Conservation (phyloP, 2,888 invertebrate genomes). For the Rhingia rostrata region DNA sequence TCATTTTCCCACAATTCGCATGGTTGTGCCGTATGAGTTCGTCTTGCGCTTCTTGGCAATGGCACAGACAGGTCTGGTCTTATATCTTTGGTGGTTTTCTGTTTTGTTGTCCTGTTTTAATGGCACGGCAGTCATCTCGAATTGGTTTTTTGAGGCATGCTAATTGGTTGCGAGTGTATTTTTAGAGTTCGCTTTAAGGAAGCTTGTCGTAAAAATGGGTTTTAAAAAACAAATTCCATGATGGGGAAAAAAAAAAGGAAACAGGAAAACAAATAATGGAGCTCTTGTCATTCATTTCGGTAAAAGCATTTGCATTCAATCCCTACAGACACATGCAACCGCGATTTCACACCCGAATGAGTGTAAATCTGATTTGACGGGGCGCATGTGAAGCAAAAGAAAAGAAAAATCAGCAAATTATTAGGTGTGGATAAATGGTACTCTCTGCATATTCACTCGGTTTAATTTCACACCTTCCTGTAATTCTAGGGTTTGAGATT, state of each 20-base stretch:
- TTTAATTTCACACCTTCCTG: conserved; percentile 8
- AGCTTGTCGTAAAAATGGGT: conserved; percentile 2
- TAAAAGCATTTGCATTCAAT: conserved; percentile 23
- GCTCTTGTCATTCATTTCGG: conserved; percentile 37
- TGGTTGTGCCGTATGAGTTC: conserved; percentile 13
- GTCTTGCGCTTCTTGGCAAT: neutral
- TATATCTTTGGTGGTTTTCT: conserved; percentile 12
- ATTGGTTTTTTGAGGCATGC: conserved; percentile 17
- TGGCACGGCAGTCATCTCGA: neutral
- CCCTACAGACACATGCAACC: neutral
- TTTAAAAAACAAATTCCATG: conserved; percentile 1
- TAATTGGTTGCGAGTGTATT: conserved; percentile 25
- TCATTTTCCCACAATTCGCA: neutral
- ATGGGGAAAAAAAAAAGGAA: neutral
- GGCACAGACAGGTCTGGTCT: conserved; percentile 2
- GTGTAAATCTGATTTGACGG: conserved; percentile 5
- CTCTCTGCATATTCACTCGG: neutral
- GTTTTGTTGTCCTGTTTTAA: conserved; percentile 28
- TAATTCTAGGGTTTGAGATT: neutral
- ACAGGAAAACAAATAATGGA: conserved; percentile 28
- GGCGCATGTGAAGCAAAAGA: neutral
- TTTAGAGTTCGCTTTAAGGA: conserved; percentile 17
- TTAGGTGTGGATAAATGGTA: conserved; percentile 2
- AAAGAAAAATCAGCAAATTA: conserved; percentile 16
- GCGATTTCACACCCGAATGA: conserved; percentile 18